phyloP scores from a whole-genome alignment of 2,797 vertebrate species.

The Oreonectes daqikongensis region DNA sequence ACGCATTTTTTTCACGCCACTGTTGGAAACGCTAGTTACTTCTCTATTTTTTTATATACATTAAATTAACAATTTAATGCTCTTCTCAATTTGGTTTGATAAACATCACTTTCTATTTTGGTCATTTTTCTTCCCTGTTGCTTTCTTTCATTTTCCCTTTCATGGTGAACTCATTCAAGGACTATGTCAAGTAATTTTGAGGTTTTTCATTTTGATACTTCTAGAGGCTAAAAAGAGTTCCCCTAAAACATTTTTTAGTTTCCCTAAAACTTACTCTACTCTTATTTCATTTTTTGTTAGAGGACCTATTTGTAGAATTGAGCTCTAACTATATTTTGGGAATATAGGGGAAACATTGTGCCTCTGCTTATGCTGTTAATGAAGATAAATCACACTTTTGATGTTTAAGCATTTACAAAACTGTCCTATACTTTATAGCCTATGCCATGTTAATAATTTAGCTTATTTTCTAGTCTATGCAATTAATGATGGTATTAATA shows the following conservation, averaged over 20 bases:
- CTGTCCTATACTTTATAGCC: neutral
- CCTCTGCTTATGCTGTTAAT: no score
- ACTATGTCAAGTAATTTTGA: neutral
- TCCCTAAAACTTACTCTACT: neutral
- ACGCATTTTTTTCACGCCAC: no score
- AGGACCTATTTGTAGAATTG: neutral
- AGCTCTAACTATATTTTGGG: no score
- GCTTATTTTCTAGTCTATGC: no score
- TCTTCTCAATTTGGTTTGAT: no score
- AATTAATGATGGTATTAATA: no score
- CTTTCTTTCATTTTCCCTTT: neutral
- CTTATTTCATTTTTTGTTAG: neutral
- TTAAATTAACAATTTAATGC: no score
- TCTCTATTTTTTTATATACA: no score
- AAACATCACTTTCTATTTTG: neutral
- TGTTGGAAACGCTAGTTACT: no score
- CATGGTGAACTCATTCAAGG: neutral
- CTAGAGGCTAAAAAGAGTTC: neutral
- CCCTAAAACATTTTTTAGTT: neutral
- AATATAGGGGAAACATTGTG: no score
- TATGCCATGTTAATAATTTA: neutral
- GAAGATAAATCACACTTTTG: no score
- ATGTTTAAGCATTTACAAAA: neutral
- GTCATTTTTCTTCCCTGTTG: neutral
- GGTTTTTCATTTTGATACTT: neutral